A percentile compares a stretch with the other conserved stretches of the same genome.
phyloP scores from a whole-genome alignment of 1,140 invertebrate species.

The Dinothrombium tinctorium region DNA sequence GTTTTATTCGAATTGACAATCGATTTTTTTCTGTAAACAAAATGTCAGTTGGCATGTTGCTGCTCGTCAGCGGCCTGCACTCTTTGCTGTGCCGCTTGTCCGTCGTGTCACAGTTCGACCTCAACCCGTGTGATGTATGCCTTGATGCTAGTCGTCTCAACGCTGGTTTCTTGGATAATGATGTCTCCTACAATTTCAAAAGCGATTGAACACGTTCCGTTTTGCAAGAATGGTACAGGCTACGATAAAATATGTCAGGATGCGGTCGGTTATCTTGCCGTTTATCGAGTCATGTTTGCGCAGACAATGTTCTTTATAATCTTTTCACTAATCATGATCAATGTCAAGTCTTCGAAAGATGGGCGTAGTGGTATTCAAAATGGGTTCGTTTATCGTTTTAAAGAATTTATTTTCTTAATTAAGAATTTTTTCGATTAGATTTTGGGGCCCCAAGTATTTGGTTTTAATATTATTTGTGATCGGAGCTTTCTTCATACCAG shows the following conservation, averaged over 20 bases:
- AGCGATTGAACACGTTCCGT: constrained; percentile 55
- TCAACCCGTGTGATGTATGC: constrained; percentile 91
- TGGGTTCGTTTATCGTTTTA: constrained; percentile 37
- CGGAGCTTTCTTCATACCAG: constrained; percentile 90
- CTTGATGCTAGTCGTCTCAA: constrained; percentile 67
- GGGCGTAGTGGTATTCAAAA: constrained; percentile 82
- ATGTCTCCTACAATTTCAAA: constrained; percentile 65
- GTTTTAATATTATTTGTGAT: constrained; percentile 76
- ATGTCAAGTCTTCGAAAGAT: constrained; percentile 77
- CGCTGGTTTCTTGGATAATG: constrained; percentile 69
- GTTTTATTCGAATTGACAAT: too few relatives aligned
- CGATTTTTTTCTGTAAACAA: too few relatives aligned
- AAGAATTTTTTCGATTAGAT: constrained; percentile 30
- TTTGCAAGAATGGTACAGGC: constrained; percentile 27
- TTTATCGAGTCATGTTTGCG: constrained; percentile 81
- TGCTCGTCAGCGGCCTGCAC: constrained; percentile 89
- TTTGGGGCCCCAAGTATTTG: constrained; percentile 93
- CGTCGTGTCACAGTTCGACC: constrained; percentile 85
- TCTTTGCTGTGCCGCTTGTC: constrained; percentile 84
- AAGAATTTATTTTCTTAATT: background rate
- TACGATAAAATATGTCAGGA: constrained; percentile 32
- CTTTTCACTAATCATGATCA: constrained; percentile 80
- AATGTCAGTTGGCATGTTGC: constrained; percentile 85
- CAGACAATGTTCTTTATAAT: constrained; percentile 75
- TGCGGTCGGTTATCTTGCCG: constrained; percentile 65